Conservation (phyloP, 2,797 vertebrate genomes). For the Molossus alvarezi region DNA sequence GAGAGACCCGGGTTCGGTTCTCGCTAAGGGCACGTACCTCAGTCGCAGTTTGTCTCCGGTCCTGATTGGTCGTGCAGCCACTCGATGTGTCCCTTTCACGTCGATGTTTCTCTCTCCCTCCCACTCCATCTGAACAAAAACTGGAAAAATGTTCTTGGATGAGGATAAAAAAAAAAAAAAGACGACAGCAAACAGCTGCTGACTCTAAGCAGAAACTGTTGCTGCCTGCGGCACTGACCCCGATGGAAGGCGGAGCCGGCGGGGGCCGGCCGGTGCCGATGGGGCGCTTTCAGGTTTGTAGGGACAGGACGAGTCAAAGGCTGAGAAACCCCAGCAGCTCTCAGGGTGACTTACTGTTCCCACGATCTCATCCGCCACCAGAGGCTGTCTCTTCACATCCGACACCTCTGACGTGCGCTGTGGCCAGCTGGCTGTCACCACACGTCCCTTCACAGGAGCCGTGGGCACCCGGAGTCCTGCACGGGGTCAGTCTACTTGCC, state of each 20-base stretch:
- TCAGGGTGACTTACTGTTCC: rapidly evolving
- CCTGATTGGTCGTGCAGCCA: too few species aligned
- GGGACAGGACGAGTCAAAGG: not conserved
- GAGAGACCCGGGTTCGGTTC: too few species aligned
- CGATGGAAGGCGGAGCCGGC: rapidly evolving
- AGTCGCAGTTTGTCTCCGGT: too few species aligned
- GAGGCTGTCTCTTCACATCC: too few species aligned
- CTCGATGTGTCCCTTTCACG: too few species aligned
- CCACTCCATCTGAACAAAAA: too few species aligned
- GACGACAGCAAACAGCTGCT: rapidly evolving
- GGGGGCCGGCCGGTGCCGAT: too few species aligned
- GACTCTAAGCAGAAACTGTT: rapidly evolving
- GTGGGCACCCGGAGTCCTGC: rapidly evolving
- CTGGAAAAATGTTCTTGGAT: too few species aligned
- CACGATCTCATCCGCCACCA: rapidly evolving
- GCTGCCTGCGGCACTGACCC: not conserved
- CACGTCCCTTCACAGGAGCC: not conserved
- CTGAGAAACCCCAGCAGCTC: not conserved
- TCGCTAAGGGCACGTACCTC: too few species aligned
- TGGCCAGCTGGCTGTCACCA: conserved; percentile 9
- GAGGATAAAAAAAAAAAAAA: too few species aligned
- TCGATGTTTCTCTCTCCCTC: too few species aligned
- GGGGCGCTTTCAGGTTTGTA: too few species aligned
- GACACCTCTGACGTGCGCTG: not conserved
- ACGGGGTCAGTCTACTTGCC: not conserved